Conservation (phyloP, 2,888 invertebrate genomes). For the Acrobasis suavella region DNA sequence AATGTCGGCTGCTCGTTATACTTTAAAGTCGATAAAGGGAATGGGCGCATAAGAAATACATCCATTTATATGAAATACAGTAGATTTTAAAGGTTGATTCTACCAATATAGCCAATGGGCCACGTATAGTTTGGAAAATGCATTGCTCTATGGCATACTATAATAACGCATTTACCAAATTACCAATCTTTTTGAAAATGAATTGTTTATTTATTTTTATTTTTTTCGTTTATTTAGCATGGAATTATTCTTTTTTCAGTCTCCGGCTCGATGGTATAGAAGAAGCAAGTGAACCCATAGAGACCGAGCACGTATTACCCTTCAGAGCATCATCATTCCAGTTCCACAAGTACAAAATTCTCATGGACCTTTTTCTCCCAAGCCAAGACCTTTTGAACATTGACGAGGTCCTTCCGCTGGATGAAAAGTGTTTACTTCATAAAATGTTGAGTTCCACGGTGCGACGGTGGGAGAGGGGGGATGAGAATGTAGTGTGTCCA, state of each 20-base stretch:
- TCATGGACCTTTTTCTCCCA: slow-evolving; percentile 83
- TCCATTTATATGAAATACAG: too few relatives aligned
- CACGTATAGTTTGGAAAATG: too few relatives aligned
- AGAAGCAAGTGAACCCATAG: slow-evolving; percentile 65
- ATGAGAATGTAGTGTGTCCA: slow-evolving; percentile 80
- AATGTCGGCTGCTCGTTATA: too few relatives aligned
- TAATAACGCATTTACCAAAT: too few relatives aligned
- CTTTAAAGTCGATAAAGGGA: too few relatives aligned
- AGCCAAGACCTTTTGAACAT: slow-evolving; percentile 65
- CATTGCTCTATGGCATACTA: too few relatives aligned
- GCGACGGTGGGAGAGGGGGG: slow-evolving; percentile 82
- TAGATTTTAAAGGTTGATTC: too few relatives aligned
- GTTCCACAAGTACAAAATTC: slow-evolving; percentile 81
- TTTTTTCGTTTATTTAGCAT: not conserved
- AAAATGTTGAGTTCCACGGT: slow-evolving; percentile 83
- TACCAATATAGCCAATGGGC: too few relatives aligned
- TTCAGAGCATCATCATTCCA: slow-evolving; percentile 83
- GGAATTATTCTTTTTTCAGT: slow-evolving; percentile 56
- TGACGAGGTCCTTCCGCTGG: slow-evolving; percentile 59
- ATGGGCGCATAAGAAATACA: too few relatives aligned
- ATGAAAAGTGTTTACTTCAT: slow-evolving; percentile 79
- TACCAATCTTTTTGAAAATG: too few relatives aligned
- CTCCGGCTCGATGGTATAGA: slow-evolving; percentile 84
- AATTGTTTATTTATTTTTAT: too few relatives aligned
- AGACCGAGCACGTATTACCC: slow-evolving; percentile 78